A percentile compares a stretch with the other conserved stretches of the same genome.
Evolutionary conservation across 2,797 vertebrate genomes (phyloP).

Genomic region (Crypturellus tataupa): DNA sequence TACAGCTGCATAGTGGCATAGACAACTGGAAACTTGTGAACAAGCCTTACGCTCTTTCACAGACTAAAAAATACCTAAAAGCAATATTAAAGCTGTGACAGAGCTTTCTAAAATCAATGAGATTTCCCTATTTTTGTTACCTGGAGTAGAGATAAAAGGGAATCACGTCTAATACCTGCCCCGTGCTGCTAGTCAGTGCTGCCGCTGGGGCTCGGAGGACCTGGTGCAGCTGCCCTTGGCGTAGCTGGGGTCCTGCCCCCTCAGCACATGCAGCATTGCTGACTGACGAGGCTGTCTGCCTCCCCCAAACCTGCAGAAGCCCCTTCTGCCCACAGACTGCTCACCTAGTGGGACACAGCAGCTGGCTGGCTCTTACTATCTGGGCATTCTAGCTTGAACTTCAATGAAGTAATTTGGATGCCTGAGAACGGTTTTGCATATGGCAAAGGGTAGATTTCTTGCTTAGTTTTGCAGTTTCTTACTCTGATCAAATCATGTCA

Average conservation of each 20-base stretch:
- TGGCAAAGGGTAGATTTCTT: background rate
- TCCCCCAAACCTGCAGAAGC: accelerated
- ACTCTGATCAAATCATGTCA: background rate
- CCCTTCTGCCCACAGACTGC: accelerated
- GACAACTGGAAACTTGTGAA: background rate
- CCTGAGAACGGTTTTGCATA: background rate
- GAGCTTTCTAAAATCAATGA: background rate
- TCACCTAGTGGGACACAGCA: background rate
- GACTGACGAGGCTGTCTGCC: accelerated
- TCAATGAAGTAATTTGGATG: background rate
- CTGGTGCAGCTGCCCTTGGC: background rate
- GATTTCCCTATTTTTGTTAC: background rate
- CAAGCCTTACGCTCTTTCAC: background rate
- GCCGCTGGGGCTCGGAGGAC: background rate
- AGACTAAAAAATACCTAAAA: background rate
- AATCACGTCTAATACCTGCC: background rate
- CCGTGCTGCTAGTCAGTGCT: background rate
- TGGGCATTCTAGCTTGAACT: background rate
- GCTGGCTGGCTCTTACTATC: background rate
- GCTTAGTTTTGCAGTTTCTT: background rate
- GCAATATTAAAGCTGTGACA: background rate
- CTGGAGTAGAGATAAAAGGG: background rate
- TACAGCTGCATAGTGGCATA: background rate
- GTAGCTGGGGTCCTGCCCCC: background rate
- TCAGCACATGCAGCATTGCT: background rate